Percentiles rank a stretch among this genome's conserved stretches.
phyloP scores from a whole-genome alignment of 2,797 vertebrate genomes.

The Hoplostethus atlanticus region DNA sequence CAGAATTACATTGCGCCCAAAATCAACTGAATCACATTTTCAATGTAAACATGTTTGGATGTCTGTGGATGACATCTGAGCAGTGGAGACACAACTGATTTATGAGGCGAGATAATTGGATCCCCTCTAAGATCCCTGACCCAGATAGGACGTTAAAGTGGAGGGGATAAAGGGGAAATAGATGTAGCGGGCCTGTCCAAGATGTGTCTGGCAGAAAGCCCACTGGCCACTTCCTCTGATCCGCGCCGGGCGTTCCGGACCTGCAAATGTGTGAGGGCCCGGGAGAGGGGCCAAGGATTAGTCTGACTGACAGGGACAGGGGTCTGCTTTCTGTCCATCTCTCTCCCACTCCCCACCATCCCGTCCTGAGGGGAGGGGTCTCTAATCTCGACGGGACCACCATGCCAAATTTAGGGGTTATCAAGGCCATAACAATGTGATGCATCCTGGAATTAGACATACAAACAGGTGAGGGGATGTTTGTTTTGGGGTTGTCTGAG shows the following conservation, averaged over 20 bases:
- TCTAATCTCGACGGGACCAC: constrained; percentile 23
- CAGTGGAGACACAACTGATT: constrained; percentile 40
- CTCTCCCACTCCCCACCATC: constrained; percentile 14
- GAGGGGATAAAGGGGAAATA: constrained; percentile 54
- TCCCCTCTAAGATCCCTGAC: constrained; percentile 51
- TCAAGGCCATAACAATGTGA: constrained; percentile 49
- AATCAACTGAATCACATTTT: constrained; percentile 31
- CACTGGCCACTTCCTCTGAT: constrained; percentile 70
- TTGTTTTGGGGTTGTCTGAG: constrained; percentile 36
- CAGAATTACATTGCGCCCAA: constrained; percentile 7
- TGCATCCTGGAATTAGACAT: constrained; percentile 47
- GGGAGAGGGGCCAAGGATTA: constrained; percentile 74
- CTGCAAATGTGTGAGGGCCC: constrained; percentile 67
- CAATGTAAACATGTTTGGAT: constrained; percentile 23
- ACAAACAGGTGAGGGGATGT: constrained; percentile 49
- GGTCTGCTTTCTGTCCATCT: constrained; percentile 54
- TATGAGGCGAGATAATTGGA: constrained; percentile 51
- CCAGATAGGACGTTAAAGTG: constrained; percentile 38
- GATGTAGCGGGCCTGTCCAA: constrained; percentile 44
- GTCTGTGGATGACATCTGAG: constrained; percentile 43
- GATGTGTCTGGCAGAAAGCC: constrained; percentile 62
- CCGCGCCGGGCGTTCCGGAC: constrained; percentile 58
- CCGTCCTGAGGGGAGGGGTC: constrained; percentile 18
- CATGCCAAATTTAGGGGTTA: constrained; percentile 51
- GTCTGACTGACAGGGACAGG: constrained; percentile 77